Conservation (phyloP, 2,888 invertebrate genomes). For the Melinopterus prodromus region DNA sequence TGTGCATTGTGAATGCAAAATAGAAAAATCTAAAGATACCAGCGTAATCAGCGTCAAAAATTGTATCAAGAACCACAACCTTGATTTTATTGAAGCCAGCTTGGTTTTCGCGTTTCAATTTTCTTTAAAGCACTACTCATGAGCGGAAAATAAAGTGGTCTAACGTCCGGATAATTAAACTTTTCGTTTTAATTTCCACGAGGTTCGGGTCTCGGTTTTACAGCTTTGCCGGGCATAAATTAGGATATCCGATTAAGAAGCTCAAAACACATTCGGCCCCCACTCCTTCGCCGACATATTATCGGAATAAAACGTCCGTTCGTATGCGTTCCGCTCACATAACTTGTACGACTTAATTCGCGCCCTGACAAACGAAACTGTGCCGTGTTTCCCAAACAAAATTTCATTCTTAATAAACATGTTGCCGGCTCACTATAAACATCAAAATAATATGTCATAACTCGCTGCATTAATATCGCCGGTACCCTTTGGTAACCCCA, state of each 20-base stretch:
- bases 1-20: too few relatives aligned
- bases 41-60: too few relatives aligned
- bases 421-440: constrained; percentile 35
- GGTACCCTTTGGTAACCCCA: not conserved
- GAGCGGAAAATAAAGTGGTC: not conserved
- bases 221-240: constrained; percentile 8
- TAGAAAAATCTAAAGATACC: too few relatives aligned
- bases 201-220: constrained; percentile 6
- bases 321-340: constrained; percentile 5
- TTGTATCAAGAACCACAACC: too few relatives aligned
- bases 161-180: not conserved
- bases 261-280: not conserved
- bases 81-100: too few relatives aligned
- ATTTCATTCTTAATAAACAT: constrained; percentile 39
- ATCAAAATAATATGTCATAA: constrained; percentile 38
- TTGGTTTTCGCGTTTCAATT: too few relatives aligned
- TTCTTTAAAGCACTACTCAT: not conserved
- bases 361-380: constrained; percentile 38
- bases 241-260: constrained; percentile 20
- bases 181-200: constrained; percentile 10
- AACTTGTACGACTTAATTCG: constrained; percentile 35
- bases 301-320: constrained; percentile 13
- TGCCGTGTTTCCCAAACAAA: constrained; percentile 39
- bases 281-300: not conserved
- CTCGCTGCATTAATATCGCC: constrained; percentile 34